These are phyloP conservation scores for Psettodes erumei DNA, from an alignment of 2,113 vertebrate species.

Conservation along the genomic window DNA sequence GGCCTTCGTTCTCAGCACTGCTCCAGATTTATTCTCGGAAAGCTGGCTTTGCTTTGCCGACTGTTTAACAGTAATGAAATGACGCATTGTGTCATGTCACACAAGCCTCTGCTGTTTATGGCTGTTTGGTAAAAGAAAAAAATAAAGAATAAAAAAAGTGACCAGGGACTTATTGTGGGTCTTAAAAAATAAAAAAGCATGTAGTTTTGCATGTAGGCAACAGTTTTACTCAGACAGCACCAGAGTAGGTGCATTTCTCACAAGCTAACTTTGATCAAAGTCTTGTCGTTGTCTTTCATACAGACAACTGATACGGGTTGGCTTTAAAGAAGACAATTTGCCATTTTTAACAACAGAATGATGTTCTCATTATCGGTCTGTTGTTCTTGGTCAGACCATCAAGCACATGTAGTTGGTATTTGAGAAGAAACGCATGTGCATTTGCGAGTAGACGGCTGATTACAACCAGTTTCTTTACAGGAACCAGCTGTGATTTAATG, in stretches of 20 bases:
- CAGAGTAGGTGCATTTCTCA: constrained; percentile 3
- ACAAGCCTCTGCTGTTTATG: background rate
- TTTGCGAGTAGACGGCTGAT: constrained; percentile 28
- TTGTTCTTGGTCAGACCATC: constrained; percentile 13
- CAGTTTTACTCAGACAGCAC: background rate
- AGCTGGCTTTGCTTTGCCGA: background rate
- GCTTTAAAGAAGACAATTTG: constrained; percentile 7
- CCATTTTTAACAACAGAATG: constrained; percentile 8
- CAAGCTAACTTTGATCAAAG: constrained; percentile 8
- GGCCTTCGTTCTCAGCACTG: background rate
- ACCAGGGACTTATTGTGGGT: background rate
- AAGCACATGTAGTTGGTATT: constrained; percentile 17
- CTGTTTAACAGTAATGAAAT: background rate
- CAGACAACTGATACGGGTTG: constrained; percentile 7
- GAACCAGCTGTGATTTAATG: constrained; percentile 27
- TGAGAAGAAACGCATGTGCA: background rate
- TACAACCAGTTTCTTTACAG: constrained; percentile 16
- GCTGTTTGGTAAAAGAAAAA: background rate
- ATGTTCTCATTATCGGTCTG: constrained; percentile 5
- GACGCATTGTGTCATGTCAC: background rate
- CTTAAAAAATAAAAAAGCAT: constrained; percentile 4
- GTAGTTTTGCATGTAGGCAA: background rate
- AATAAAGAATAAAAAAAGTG: background rate
- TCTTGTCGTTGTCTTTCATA: background rate
- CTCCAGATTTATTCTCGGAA: constrained; percentile 5